A percentile compares a stretch with the other conserved stretches of the same genome.
These are phyloP conservation scores for Labrus mixtus DNA, from an alignment of 2,113 vertebrate genomes.

Conservation along the genomic window DNA sequence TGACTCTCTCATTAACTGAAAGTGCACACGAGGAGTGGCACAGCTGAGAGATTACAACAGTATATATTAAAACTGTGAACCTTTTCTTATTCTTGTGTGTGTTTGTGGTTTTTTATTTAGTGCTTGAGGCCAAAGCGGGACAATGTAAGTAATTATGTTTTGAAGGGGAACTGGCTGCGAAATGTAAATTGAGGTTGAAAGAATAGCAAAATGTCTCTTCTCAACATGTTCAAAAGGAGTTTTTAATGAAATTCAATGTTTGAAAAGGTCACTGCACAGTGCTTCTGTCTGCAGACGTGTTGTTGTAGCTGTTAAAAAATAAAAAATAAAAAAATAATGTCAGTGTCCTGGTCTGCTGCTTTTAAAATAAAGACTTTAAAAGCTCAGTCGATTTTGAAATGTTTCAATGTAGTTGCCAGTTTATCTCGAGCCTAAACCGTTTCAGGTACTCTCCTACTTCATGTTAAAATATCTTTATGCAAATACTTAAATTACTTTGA, in stretches of 20 bases:
- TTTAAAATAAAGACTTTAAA: conserved; percentile 23
- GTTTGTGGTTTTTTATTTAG: conserved; percentile 1
- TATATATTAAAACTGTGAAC: not conserved
- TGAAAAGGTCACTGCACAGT: conserved; percentile 36
- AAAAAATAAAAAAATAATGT: too few species aligned
- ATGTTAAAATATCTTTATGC: too few species aligned
- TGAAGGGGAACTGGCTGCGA: not conserved
- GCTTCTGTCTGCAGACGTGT: conserved; percentile 16
- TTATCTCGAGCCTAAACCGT: not conserved
- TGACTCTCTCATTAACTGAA: conserved; percentile 45
- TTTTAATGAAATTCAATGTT: conserved; percentile 27
- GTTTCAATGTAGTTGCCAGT: conserved; percentile 25
- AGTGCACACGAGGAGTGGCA: conserved; percentile 22
- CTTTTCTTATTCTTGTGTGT: not conserved
- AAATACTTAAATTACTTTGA: too few species aligned
- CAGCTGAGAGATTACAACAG: not conserved
- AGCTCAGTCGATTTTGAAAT: conserved; percentile 31
- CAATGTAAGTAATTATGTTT: not conserved
- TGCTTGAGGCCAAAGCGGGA: not conserved
- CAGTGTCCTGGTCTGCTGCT: conserved; percentile 8
- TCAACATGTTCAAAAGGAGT: conserved; percentile 3
- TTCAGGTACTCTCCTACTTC: too few species aligned
- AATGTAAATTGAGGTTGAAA: not conserved
- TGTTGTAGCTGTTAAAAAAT: conserved; percentile 32
- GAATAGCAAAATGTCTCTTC: not conserved